Percentiles rank a stretch among this genome's conserved stretches.
Conservation (phyloP, 2,888 invertebrate genomes). For the Cinara cedri region DNA sequence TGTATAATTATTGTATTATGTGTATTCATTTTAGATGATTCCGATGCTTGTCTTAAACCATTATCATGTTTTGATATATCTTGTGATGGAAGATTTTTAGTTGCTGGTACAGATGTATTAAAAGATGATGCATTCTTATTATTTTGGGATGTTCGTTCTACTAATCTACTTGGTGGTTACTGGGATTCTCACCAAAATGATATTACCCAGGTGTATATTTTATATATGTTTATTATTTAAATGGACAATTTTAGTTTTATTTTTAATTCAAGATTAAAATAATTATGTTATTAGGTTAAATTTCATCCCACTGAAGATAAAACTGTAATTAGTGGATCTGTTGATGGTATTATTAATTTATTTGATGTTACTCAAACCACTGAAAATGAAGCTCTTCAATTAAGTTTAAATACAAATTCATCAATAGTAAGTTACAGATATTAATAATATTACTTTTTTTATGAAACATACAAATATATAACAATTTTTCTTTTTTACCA, state of each 20-base stretch:
- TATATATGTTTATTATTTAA: neutral
- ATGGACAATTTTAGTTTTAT: neutral
- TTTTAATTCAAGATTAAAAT: neutral
- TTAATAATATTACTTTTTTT: no score
- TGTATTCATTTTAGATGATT: conserved; percentile 60
- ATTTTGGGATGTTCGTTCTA: conserved; percentile 78
- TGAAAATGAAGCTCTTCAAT: conserved; percentile 81
- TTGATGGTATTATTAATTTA: conserved; percentile 84
- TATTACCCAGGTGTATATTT: conserved; percentile 70
- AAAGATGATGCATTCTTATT: conserved; percentile 76
- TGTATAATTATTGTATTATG: neutral
- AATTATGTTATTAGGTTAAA: conserved; percentile 65
- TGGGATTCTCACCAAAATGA: conserved; percentile 85
- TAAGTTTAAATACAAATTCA: conserved; percentile 79
- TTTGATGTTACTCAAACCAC: conserved; percentile 75
- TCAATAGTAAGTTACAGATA: conserved; percentile 70
- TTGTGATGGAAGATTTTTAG: conserved; percentile 72
- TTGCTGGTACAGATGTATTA: conserved; percentile 76
- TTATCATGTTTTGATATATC: conserved; percentile 78
- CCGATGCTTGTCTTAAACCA: conserved; percentile 64
- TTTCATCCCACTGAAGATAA: conserved; percentile 76
- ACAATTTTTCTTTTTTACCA: no score
- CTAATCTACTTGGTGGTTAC: conserved; percentile 74
- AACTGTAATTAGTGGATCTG: conserved; percentile 75
- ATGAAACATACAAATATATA: no score